These are phyloP conservation scores for Gonocerus acuteangulatus DNA, from an alignment of 2,888 invertebrate species.

Conservation along the genomic window DNA sequence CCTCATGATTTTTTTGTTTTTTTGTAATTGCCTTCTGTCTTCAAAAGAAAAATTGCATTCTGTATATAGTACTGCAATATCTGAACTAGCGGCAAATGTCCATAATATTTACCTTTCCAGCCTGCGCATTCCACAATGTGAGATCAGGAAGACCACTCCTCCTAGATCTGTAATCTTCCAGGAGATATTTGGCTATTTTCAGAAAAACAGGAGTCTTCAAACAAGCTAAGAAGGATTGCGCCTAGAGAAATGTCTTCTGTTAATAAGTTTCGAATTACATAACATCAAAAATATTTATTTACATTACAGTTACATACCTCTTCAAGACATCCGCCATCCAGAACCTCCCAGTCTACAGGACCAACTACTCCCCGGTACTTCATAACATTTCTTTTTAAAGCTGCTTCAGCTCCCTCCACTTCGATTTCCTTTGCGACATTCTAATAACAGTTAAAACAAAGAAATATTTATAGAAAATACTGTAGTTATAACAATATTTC, in stretches of 20 bases:
- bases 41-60: no score
- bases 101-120: slow-evolving; percentile 48
- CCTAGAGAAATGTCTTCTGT: slow-evolving; percentile 26
- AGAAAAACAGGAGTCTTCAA: slow-evolving; percentile 49
- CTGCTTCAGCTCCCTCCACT: slow-evolving; percentile 44
- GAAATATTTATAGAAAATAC: not conserved
- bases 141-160: slow-evolving; percentile 77
- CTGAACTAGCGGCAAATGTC: no score
- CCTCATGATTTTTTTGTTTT: no score
- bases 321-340: slow-evolving; percentile 35
- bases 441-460: not conserved
- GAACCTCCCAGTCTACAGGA: slow-evolving; percentile 48
- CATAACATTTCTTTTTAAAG: slow-evolving; percentile 46
- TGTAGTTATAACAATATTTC: no score
- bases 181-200: slow-evolving; percentile 55
- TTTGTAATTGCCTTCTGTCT: no score
- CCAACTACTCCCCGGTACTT: slow-evolving; percentile 43
- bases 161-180: slow-evolving; percentile 52
- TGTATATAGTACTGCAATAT: no score
- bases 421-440: not conserved
- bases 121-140: slow-evolving; percentile 60
- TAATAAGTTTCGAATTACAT: not conserved
- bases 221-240: slow-evolving; percentile 48
- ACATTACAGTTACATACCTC: not conserved
- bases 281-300: not conserved